phyloP scores from a whole-genome alignment of 2,888 invertebrate species.

The Automeris io region DNA sequence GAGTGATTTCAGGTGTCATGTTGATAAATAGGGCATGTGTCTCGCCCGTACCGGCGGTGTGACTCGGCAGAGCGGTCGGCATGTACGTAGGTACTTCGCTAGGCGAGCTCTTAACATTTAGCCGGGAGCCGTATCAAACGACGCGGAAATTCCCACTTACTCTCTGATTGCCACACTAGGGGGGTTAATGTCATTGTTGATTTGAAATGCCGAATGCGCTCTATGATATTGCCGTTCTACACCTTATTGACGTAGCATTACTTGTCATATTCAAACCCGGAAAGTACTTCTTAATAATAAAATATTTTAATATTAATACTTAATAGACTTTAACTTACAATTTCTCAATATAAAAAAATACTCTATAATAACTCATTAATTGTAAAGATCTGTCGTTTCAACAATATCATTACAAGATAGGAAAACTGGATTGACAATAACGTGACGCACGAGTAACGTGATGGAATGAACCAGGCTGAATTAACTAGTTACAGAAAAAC shows the following conservation, averaged over 20 bases:
- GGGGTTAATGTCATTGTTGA: slow-evolving; percentile 72
- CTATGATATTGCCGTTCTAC: slow-evolving; percentile 36
- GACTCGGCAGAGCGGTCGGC: slow-evolving; percentile 34
- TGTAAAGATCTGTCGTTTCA: too few relatives aligned
- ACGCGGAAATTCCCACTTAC: slow-evolving; percentile 74
- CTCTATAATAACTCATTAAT: too few relatives aligned
- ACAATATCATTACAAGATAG: too few relatives aligned
- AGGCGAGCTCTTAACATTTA: slow-evolving; percentile 69
- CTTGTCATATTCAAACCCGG: background rate
- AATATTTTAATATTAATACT: background rate
- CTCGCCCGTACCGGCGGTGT: slow-evolving; percentile 22
- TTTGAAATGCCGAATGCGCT: slow-evolving; percentile 68
- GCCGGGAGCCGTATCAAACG: slow-evolving; percentile 67
- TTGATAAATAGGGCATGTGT: slow-evolving; percentile 14
- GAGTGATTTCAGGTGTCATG: slow-evolving; percentile 6
- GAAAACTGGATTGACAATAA: too few relatives aligned
- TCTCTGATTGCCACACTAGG: slow-evolving; percentile 73
- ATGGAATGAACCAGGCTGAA: too few relatives aligned
- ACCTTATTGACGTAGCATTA: slow-evolving; percentile 15
- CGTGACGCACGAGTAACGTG: too few relatives aligned
- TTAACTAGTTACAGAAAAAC: too few relatives aligned
- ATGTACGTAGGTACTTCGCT: slow-evolving; percentile 31
- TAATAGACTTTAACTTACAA: background rate
- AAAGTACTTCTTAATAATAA: too few relatives aligned
- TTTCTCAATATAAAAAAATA: too few relatives aligned